Evolutionary conservation across 2,888 invertebrate species (phyloP).

Genomic region (Fragum whitleyi): DNA sequence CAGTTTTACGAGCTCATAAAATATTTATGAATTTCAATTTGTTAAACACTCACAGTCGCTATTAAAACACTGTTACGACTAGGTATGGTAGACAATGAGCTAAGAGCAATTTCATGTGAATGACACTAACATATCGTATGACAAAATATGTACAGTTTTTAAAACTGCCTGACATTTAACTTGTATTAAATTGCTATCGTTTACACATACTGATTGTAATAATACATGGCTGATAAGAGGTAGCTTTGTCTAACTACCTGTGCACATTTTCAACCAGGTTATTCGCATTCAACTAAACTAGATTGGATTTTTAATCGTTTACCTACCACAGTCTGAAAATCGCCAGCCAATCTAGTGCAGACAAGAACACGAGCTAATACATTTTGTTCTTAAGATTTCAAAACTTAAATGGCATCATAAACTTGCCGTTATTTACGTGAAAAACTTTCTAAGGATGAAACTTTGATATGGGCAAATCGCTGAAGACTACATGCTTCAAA

Average conservation of each 20-base stretch:
- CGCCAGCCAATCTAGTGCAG: too few relatives aligned
- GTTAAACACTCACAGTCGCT: background rate
- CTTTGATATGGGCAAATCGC: too few relatives aligned
- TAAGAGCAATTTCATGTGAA: conserved; percentile 6
- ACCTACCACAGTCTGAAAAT: background rate
- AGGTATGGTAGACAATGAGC: background rate
- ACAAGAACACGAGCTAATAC: too few relatives aligned
- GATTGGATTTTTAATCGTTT: conserved; percentile 1
- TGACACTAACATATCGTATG: conserved; percentile 12
- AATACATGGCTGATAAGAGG: conserved; percentile 27
- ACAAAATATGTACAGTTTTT: conserved; percentile 17
- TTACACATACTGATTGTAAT: conserved; percentile 22
- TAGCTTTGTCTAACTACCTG: conserved; percentile 20
- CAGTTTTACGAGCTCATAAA: conserved; percentile 15
- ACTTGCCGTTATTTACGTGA: too few relatives aligned
- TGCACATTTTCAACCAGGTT: conserved; percentile 31
- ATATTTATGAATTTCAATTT: conserved; percentile 20
- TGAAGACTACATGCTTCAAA: too few relatives aligned
- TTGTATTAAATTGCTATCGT: conserved; percentile 17
- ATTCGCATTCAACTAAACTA: background rate
- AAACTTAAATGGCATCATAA: too few relatives aligned
- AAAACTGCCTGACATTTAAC: conserved; percentile 3
- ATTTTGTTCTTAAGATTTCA: too few relatives aligned
- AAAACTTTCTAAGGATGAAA: too few relatives aligned
- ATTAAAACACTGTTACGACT: conserved; percentile 1